Base-by-base conservation (phyloP, 2,113 vertebrate species). In the Elaphurus davidianus region DNA sequence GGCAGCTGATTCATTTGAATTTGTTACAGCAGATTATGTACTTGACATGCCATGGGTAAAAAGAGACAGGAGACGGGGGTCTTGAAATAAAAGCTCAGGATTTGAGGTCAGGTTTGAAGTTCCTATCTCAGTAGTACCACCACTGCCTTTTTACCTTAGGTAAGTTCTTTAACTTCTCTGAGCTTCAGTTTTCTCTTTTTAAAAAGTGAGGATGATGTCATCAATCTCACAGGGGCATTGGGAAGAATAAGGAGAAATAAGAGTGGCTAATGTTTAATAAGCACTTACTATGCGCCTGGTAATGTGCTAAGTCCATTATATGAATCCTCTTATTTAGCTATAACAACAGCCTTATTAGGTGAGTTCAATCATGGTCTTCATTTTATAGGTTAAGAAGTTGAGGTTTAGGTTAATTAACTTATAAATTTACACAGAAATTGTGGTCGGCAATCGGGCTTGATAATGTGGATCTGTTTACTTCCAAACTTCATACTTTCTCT, bases 1-100 rank as follows among this genome's bases (percentile, higher is more conserved):
- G 82, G 71, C 64, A 97, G 78, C 74, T 87, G 87, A 87, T 95
- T 90, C 59, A 64, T 82, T 83, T 88, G 90, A 59, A 76, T 92
- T 94, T 94, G 79, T 84, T 87, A 81, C 28, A 96, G 74, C 25
- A 89, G 36, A 14, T 33, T 59, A 33, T 30, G 13, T 40, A 57
- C 54, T 43, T 57, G 52, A 87, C 27, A 59, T 27, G n/a, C 7
- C 25, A 43, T 30, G 19, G 16, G 17, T 74, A 27, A 54, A 50
- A 76, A 87, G 55, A 79, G 9, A 57, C 27, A n/a, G 55, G 62
- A 60, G 52, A 64, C 6, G 27, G 23, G 54, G 25, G 40, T 52
- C 27, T 89, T 74, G 21, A 97, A 81, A 2, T 81, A 94, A 87
- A 59, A 93, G 45, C 74, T 92, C 13, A 36, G 45, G n/a, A 45